phyloP scores from a whole-genome alignment of 2,113 vertebrate species.

The Heliornis fulica region DNA sequence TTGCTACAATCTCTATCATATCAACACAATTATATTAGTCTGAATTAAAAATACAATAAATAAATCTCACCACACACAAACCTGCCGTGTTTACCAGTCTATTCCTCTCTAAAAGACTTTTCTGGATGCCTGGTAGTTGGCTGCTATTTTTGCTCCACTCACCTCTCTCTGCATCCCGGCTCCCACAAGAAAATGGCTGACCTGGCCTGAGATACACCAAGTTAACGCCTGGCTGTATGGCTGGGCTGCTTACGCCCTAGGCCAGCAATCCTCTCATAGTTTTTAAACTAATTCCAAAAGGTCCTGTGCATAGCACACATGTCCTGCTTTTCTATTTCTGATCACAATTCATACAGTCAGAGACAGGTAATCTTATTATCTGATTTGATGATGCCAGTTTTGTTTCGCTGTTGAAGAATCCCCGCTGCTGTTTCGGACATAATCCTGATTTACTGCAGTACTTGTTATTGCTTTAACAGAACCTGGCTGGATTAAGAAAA shows the following conservation, averaged over 20 bases:
- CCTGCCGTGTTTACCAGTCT: background rate
- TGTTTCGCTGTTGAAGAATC: constrained; percentile 23
- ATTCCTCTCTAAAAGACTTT: background rate
- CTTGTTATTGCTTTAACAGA: constrained; percentile 42
- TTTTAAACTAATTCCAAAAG: constrained; percentile 7
- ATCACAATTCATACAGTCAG: constrained; percentile 32
- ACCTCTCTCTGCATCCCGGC: background rate
- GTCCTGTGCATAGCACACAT: background rate
- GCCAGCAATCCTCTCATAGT: background rate
- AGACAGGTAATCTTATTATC: constrained; percentile 43
- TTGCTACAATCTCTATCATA: background rate
- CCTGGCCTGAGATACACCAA: background rate
- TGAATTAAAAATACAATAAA: background rate
- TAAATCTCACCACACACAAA: background rate
- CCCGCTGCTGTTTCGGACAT: constrained; percentile 21
- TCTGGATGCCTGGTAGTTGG: background rate
- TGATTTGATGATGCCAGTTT: constrained; percentile 14
- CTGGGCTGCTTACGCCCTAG: background rate
- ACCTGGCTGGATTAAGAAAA: constrained; percentile 47
- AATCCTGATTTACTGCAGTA: constrained; percentile 41
- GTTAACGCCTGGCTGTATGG: background rate
- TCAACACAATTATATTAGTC: background rate
- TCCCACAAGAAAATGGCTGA: background rate
- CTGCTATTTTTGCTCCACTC: background rate
- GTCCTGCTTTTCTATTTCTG: constrained; percentile 20